Conservation (phyloP, 2,888 invertebrate species). For the Imbricaverruca yamaguchii region DNA sequence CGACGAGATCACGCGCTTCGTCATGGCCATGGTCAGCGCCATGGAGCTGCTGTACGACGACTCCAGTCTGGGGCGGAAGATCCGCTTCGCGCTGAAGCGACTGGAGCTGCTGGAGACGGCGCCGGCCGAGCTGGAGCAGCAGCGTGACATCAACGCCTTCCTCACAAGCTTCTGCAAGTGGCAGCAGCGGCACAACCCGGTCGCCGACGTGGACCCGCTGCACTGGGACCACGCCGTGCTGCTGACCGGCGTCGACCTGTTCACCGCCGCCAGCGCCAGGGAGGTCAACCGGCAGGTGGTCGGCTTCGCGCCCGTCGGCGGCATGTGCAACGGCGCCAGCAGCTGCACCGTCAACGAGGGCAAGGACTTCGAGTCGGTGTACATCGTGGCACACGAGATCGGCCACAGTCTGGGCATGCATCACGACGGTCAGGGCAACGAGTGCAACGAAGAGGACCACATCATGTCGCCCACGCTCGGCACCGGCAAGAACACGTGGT, state of each 20-base stretch:
- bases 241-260: slow-evolving; percentile 39
- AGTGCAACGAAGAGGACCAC: slow-evolving; percentile 40
- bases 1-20: slow-evolving; percentile 66
- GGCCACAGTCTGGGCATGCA: slow-evolving; percentile 45
- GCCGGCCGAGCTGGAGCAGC: slow-evolving; percentile 42
- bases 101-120: slow-evolving; percentile 71
- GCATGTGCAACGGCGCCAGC: slow-evolving; percentile 43
- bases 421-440: slow-evolving; percentile 39
- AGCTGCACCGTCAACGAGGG: slow-evolving; percentile 49
- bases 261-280: slow-evolving; percentile 33
- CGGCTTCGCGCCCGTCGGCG: slow-evolving; percentile 47
- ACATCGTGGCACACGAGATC: slow-evolving; percentile 48
- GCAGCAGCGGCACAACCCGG: slow-evolving; percentile 36
- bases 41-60: slow-evolving; percentile 74
- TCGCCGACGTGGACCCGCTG: slow-evolving; percentile 32
- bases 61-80: slow-evolving; percentile 65
- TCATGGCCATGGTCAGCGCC: slow-evolving; percentile 78
- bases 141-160: slow-evolving; percentile 36
- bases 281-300: slow-evolving; percentile 35
- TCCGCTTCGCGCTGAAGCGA: slow-evolving; percentile 71
- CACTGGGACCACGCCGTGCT: slow-evolving; percentile 42
- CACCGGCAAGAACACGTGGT: slow-evolving; percentile 42
- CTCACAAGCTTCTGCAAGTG: slow-evolving; percentile 37
- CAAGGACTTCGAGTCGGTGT: slow-evolving; percentile 45
- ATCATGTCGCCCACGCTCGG: slow-evolving; percentile 43